Base-by-base conservation (phyloP, 2,113 vertebrate species). In the Lepisosteus osseus region DNA sequence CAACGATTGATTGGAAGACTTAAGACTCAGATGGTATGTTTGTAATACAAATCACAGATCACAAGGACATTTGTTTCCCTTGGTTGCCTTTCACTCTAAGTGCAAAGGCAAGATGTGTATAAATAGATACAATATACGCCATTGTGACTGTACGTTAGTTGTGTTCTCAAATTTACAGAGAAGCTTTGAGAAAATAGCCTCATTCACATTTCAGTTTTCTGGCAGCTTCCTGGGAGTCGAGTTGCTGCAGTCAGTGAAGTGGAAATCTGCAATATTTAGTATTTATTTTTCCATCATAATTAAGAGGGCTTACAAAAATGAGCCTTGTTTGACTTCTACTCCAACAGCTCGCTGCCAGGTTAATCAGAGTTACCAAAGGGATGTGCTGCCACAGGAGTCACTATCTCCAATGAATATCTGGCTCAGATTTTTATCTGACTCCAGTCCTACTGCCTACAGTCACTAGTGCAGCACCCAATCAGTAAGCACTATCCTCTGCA, bases 401-500 rank as follows among this genome's bases (percentile, higher is more conserved):
- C 42, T 44, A 66, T 45, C 15, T 7, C 57, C 11, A 55, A 45
- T 62, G 57, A 14, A 65, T 42, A 6, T 41, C n/a, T 12, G n/a
- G 12, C 40, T 59, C 15, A 12, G 8, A 67, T 47, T 13, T n/a
- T 11, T 54, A 17, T 78, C 12, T 66, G 59, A 61, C 40, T 74
- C 44, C 72, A 71, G 55, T 74, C 14, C 47, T 80, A 51, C 64
- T 47, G 12, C 71, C 29, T 65, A 75, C 72, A 66, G 54, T 74
- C 54, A 5, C 59, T 69, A 77, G 51, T 68, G 73, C 71, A 62
- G 17, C 61, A 74, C 43, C 88, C 87, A 87, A 87, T 88, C 51
- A 57, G 72, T 73, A 66, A 14, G 41, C 61, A 80, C 82, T 71
- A 80, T 85, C 83, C 75, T 80, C 75, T 79, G 77, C 85, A 79